These are phyloP conservation scores for Phymastichus coffea DNA, from an alignment of 1,140 invertebrate species.

Conservation along the genomic window DNA sequence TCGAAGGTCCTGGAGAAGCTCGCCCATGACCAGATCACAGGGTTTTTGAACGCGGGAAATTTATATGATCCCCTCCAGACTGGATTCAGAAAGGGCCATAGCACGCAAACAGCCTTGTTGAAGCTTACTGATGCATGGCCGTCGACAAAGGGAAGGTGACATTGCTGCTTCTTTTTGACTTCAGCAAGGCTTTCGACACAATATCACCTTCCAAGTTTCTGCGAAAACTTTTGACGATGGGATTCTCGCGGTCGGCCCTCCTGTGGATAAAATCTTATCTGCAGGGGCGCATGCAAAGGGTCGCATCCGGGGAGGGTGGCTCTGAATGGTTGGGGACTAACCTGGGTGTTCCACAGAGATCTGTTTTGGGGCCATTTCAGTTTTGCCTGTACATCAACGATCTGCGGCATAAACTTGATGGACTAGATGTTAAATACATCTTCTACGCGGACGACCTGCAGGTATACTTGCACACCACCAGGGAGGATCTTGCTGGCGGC, in stretches of 20 bases:
- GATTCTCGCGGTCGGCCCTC: neutral
- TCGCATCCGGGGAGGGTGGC: neutral
- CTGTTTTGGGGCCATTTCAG: neutral
- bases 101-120: neutral
- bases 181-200: neutral
- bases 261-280: neutral
- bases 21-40: neutral
- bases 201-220: neutral
- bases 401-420: neutral
- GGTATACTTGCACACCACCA: no score
- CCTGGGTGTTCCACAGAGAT: neutral
- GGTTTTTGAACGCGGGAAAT: neutral
- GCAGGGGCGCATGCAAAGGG: neutral
- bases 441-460: neutral
- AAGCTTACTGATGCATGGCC: neutral
- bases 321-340: neutral
- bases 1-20: conserved; percentile 10
- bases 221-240: neutral
- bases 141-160: neutral
- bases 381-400: neutral
- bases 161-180: neutral
- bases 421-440: neutral
- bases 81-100: neutral
- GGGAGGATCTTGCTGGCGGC: no score
- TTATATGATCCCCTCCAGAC: conserved; percentile 30